Evolutionary conservation across 2,113 vertebrate species (phyloP).

Genomic region (Leucosticte australis): DNA sequence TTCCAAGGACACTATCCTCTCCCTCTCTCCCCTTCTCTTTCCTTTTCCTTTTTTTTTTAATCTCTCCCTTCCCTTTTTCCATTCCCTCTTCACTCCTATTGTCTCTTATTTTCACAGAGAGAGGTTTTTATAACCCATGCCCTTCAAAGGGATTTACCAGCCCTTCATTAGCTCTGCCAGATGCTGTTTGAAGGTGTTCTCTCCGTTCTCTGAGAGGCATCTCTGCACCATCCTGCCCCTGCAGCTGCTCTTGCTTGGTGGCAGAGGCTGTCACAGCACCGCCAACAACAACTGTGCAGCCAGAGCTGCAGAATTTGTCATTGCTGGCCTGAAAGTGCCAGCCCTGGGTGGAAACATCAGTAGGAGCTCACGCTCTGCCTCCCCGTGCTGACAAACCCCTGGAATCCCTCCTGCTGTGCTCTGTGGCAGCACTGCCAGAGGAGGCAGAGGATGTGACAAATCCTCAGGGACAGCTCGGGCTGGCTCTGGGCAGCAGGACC

Average conservation of each 20-base stretch:
- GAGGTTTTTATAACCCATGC: neutral
- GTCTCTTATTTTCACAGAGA: neutral
- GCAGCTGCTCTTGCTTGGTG: neutral
- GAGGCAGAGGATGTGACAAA: too few relatives aligned
- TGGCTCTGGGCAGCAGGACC: too few relatives aligned
- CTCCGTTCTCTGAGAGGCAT: neutral
- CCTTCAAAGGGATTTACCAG: neutral
- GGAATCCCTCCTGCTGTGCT: neutral
- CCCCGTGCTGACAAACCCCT: neutral
- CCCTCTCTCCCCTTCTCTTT: too few relatives aligned
- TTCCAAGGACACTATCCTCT: neutral
- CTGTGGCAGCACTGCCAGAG: neutral
- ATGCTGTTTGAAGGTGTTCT: neutral
- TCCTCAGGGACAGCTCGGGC: too few relatives aligned
- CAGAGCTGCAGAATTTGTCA: neutral
- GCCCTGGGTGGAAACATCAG: neutral
- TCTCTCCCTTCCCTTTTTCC: too few relatives aligned
- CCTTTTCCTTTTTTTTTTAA: too few relatives aligned
- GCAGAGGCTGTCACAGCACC: neutral
- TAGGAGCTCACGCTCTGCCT: neutral
- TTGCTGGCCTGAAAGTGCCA: neutral
- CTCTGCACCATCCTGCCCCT: neutral
- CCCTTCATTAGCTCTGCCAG: neutral
- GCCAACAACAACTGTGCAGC: neutral
- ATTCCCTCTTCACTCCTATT: neutral